Evolutionary conservation across 2,797 vertebrate species (phyloP), one percentile per base, ranked within the genome.

Genomic region (Notolepis coatsorum): DNA sequence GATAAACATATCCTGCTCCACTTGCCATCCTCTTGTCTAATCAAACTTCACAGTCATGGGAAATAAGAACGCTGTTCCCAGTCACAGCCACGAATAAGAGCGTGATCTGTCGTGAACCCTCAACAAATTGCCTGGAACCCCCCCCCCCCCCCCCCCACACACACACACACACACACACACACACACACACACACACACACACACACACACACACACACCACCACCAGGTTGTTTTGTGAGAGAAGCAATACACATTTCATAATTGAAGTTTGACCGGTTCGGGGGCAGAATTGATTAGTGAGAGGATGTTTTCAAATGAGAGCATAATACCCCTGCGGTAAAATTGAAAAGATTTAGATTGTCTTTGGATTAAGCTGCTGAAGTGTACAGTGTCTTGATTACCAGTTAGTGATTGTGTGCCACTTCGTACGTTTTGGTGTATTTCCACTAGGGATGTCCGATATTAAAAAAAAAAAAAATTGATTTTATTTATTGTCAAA

Each of bases 321-420:
- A 65, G 30, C 28, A 73, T 83, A 81, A 80, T 68, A 68, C 49
- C 45, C 20, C 9, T n/a, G 2, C 63, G 30, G 47, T 71, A 54
- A 70, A 59, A 74, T 60, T 75, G 8, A 33, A 39, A 77, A 61
- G 42, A 28, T 65, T 67, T 25, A 68, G 50, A 86, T 83, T 79
- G 53, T 72, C 21, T 64, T 61, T 18, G 41, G 33, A 65, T 72
- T 33, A 63, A 24, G 24, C 10, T 35, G 61, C 42, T 67, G 39
- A 64, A 63, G 57, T 73, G 27, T 37, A 65, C 57, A 60, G 27
- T 63, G 52, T 20, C 33, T 20, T 65, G 57, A 73, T 82, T 76
- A 57, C 33, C 7, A 65, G 37, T 70, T 66, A 68, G 24, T 65
- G 23, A 75, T 57, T 67, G 31, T 72, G 61, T 39, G 17, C 24